Percentiles rank a stretch among this genome's conserved stretches.
Conservation (phyloP, 2,113 vertebrate genomes). For the Apodemus speciosus region DNA sequence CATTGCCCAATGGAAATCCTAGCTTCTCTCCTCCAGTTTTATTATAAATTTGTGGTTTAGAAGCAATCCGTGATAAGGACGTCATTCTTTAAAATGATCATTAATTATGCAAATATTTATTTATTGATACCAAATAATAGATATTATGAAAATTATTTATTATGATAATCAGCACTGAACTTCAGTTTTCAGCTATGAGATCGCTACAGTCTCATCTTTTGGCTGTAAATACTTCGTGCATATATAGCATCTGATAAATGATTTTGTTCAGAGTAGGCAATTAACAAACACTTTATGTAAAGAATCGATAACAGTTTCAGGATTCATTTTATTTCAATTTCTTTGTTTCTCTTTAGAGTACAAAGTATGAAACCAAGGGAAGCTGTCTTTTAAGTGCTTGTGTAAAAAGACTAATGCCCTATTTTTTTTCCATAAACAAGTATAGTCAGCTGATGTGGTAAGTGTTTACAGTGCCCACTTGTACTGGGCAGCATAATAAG, state of each 20-base stretch:
- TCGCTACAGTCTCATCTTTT: neutral
- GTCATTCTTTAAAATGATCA: neutral
- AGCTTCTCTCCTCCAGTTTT: neutral
- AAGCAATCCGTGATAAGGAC: neutral
- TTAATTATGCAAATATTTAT: neutral
- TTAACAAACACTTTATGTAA: neutral
- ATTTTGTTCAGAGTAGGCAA: neutral
- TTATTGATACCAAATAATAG: conserved; percentile 11
- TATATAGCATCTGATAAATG: neutral
- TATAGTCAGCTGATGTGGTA: neutral
- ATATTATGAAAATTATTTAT: neutral
- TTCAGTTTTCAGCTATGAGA: neutral
- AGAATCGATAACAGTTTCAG: neutral
- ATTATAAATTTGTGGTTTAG: neutral
- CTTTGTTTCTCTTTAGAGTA: conserved; percentile 29
- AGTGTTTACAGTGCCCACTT: neutral
- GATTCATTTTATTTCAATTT: conserved; percentile 21
- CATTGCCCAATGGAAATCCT: neutral
- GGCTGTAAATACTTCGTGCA: neutral
- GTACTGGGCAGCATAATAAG: neutral
- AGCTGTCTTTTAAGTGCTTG: neutral
- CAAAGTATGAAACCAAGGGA: neutral
- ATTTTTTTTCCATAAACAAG: conserved; percentile 11
- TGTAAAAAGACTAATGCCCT: neutral
- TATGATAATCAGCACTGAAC: neutral